Evolutionary conservation across 2,113 vertebrate species (phyloP), one percentile per base, ranked within the genome.

Genomic region (Oreochromis aureus): DNA sequence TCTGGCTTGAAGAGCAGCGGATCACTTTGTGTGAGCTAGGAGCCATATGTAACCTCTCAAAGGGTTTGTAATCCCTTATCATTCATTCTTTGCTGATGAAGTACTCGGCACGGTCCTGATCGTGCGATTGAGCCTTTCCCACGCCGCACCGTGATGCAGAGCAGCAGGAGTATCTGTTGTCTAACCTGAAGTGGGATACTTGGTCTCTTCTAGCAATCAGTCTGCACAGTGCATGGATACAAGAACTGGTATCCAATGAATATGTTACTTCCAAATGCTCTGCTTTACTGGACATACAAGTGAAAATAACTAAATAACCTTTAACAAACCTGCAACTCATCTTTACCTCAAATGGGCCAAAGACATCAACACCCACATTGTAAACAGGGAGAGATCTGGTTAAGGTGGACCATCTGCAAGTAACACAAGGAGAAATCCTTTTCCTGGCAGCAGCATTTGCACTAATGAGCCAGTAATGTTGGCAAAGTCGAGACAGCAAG

Each of bases 251-350:
- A 5, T 66, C 36, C 18, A 39, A 66, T 66, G 32, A 39, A 66
- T 66, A 36, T 0, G 61, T 36, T 6, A 0, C 1, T 66, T 39
- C 36, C 2, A 0, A 12, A 66, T 39, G 32, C 6, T 7, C 32
- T 66, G 6, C 10, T 36, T 36, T 39, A 66, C 61, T 3, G 18
- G 61, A 39, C 61, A 66, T 36, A 36, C 61, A n/a, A 3, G 32
- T 34, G 32, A 2, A 66, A 12, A 66, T 66, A 66, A 24, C 18
- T 53, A 18, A 0, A 19, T 53, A 0, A 54, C 51, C 19, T 6
- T 10, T 24, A 24, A 66, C 32, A 66, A 66, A 66, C 10, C 61
- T 66, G 32, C 10, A 36, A 66, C 61, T 36, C 32, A 12, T 66
- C 61, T n/a, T 66, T n/a, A 61, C 16, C 1, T 34, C 58, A 66